phyloP scores from a whole-genome alignment of 2,888 invertebrate species.

The Calameuta idolon region DNA sequence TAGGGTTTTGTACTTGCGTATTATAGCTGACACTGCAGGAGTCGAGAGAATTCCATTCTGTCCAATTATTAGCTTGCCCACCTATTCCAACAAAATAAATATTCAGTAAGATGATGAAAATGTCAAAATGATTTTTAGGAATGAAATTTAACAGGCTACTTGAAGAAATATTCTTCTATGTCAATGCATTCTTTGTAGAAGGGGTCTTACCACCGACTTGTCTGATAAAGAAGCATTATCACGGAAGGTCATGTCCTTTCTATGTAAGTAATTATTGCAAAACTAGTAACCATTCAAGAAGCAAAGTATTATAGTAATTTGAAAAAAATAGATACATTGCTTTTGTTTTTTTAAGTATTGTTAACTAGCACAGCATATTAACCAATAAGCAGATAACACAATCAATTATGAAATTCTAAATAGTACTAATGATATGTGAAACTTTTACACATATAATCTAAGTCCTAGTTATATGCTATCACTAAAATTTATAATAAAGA shows the following conservation, averaged over 20 bases:
- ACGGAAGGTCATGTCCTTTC: neutral
- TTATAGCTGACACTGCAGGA: constrained; percentile 95
- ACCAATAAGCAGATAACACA: neutral
- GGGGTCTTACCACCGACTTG: neutral
- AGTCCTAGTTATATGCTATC: neutral
- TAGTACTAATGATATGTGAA: neutral
- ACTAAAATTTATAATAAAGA: neutral
- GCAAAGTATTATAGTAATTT: neutral
- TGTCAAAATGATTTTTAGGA: neutral
- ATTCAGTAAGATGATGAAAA: neutral
- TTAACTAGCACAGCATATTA: neutral
- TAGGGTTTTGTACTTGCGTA: constrained; percentile 86
- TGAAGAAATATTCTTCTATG: neutral
- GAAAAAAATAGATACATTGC: neutral
- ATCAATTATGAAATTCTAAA: neutral
- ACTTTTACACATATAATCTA: neutral
- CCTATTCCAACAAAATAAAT: constrained; percentile 69
- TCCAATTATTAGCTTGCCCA: constrained; percentile 87
- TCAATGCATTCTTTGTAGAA: neutral
- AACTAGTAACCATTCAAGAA: neutral
- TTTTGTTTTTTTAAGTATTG: neutral
- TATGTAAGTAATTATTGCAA: neutral
- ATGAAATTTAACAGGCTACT: neutral
- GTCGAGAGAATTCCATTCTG: constrained; percentile 97
- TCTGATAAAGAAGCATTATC: neutral